phyloP scores from a whole-genome alignment of 2,113 vertebrate species.

The Saimiri boliviensis region DNA sequence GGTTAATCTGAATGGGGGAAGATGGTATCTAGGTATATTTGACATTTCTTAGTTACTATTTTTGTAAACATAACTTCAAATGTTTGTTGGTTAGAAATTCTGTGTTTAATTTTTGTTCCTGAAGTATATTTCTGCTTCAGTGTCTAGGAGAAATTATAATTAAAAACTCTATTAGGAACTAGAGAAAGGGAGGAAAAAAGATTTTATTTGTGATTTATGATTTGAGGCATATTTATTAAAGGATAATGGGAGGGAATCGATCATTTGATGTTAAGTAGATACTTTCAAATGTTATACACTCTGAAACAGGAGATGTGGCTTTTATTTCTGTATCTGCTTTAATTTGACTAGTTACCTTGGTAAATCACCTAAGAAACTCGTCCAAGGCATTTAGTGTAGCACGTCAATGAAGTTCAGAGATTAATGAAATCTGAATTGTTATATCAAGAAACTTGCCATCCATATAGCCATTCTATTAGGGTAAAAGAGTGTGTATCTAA shows the following conservation, averaged over 20 bases:
- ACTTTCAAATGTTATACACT: background rate
- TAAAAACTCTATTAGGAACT: background rate
- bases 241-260: background rate
- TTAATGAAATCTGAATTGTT: background rate
- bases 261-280: constrained; percentile 38
- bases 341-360: background rate
- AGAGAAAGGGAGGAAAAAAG: constrained; percentile 5
- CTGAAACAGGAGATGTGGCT: background rate
- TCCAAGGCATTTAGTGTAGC: background rate
- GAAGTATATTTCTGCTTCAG: background rate
- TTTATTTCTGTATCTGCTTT: background rate
- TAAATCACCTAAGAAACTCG: constrained; percentile 14
- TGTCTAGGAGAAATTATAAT: background rate
- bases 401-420: background rate
- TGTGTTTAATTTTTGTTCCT: constrained; percentile 6
- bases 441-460: background rate
- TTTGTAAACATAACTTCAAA: background rate
- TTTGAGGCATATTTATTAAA: constrained; percentile 3
- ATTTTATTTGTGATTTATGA: background rate
- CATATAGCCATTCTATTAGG: background rate
- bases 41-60: background rate
- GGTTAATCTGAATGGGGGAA: background rate
- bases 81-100: background rate
- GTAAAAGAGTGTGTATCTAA: background rate
- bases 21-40: background rate